These are phyloP conservation scores for Apodemus sylvaticus DNA, from an alignment of 2,113 vertebrate genomes.

Conservation along the genomic window DNA sequence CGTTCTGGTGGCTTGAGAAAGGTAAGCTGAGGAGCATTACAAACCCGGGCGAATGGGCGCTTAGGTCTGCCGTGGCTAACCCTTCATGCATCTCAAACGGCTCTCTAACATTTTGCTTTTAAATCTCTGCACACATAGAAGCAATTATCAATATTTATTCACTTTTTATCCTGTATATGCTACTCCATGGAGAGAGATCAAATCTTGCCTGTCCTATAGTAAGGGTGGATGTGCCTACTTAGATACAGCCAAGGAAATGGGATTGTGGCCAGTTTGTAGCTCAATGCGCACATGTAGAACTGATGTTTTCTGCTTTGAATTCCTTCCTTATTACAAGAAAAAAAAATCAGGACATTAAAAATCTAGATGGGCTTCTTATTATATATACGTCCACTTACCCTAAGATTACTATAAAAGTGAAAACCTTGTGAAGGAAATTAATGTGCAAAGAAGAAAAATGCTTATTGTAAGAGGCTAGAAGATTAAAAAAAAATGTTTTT, in stretches of 20 bases:
- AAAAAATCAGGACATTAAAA: slow-evolving; percentile 28
- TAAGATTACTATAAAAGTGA: slow-evolving; percentile 46
- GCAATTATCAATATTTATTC: slow-evolving; percentile 7
- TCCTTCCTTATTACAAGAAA: slow-evolving; percentile 47
- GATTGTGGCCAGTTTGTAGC: neutral
- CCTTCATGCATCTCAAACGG: neutral
- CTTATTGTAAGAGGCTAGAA: slow-evolving; percentile 46
- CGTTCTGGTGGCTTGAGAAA: neutral
- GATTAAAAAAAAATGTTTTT: slow-evolving; percentile 34
- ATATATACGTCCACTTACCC: slow-evolving; percentile 43
- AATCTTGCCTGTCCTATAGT: neutral
- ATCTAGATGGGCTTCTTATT: slow-evolving; percentile 48
- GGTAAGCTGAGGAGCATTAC: neutral
- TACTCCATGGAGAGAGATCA: neutral
- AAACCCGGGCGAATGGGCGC: neutral
- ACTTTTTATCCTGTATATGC: slow-evolving; percentile 35
- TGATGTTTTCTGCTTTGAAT: slow-evolving; percentile 50
- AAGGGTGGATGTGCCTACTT: neutral
- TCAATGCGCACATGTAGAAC: neutral
- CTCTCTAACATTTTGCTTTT: slow-evolving; percentile 24
- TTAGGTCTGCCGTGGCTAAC: neutral
- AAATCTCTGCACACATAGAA: slow-evolving; percentile 26
- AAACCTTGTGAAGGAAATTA: slow-evolving; percentile 57
- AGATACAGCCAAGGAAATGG: neutral
- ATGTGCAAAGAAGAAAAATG: slow-evolving; percentile 38